phyloP scores from a whole-genome alignment of 2,113 vertebrate genomes.

The Leptosomus discolor region DNA sequence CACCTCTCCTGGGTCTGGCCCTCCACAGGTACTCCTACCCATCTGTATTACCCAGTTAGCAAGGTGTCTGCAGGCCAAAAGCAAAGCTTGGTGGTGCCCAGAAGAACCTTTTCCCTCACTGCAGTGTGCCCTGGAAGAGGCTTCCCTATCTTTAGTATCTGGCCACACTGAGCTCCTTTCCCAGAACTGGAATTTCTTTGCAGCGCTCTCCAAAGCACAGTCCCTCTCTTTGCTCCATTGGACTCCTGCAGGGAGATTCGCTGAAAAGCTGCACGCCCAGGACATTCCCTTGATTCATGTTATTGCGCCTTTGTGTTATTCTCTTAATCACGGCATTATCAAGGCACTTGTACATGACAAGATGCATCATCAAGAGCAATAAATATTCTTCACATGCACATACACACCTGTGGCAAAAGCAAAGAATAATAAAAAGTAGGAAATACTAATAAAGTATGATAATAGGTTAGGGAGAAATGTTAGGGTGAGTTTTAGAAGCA shows the following conservation, averaged over 20 bases:
- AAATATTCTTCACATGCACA: not conserved
- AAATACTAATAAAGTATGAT: not conserved
- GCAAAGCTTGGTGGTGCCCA: not conserved
- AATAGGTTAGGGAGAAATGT: not conserved
- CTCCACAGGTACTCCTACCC: not conserved
- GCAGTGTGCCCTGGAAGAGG: not conserved
- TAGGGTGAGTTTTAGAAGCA: not conserved
- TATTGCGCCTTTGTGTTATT: rapidly evolving
- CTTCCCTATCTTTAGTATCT: not conserved
- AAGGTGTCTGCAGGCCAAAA: not conserved
- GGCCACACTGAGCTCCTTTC: not conserved
- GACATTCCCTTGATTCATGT: rapidly evolving
- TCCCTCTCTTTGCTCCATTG: rapidly evolving
- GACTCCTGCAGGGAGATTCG: not conserved
- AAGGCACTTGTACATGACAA: rapidly evolving
- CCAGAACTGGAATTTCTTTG: not conserved
- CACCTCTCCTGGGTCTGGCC: not conserved
- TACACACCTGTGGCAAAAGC: not conserved
- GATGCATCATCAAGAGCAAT: not conserved
- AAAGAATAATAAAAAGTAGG: not conserved
- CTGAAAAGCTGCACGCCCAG: not conserved
- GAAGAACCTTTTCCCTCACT: too few species aligned
- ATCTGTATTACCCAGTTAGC: rapidly evolving
- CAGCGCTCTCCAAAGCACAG: not conserved
- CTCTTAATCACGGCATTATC: rapidly evolving